Base-by-base conservation (phyloP, 2,888 invertebrate genomes). In the Leptura quadrifasciata region DNA sequence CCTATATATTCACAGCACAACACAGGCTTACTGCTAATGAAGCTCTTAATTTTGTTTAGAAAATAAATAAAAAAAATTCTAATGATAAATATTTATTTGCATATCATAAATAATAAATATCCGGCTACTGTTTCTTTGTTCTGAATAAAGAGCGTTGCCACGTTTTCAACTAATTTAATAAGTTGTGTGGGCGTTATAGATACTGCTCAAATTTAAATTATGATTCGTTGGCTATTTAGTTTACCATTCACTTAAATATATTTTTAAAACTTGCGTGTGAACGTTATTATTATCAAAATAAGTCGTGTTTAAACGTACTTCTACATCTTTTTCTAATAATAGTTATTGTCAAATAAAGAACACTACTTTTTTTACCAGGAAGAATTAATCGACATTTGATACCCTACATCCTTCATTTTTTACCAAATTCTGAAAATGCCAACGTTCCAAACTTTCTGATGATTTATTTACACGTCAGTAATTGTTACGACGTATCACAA, bases 81-180 rank as follows among this genome's bases (percentile, higher is more conserved):
- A 39, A 39, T 15, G 39, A 39, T 39, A 39, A 39, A 39, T 39
- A 39, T 15, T 15, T 39, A 15, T 39, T 39, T 10, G 39, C 12
- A 39, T 39, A 39, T 39, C 39, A 39, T 39, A 39, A 39, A 39
- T 39, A 39, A 39, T 39, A 15, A 10, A 39, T 12, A 6, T 15
- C 39, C 10, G 39, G 12, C 39, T 39, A 39, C 39, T 39, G 39
- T 39, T 39, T 6, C 39, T 39, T 39, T 39, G 39, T 39, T 39
- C 39, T 39, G 39, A 12, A 39, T 15, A 12, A 39, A 39, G 39
- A 39, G 39, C 39, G 39, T 12, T 39, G 39, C 39, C 39, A 39
- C 39, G 39, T 39, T 39, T 39, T 39, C 39, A 39, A 39, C 39
- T 39, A 39, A 39, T 39, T 39, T 39, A 39, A 39, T 39, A 39